Base-by-base conservation (phyloP, 2,888 invertebrate genomes). In the Fissipunctia ypsillon region DNA sequence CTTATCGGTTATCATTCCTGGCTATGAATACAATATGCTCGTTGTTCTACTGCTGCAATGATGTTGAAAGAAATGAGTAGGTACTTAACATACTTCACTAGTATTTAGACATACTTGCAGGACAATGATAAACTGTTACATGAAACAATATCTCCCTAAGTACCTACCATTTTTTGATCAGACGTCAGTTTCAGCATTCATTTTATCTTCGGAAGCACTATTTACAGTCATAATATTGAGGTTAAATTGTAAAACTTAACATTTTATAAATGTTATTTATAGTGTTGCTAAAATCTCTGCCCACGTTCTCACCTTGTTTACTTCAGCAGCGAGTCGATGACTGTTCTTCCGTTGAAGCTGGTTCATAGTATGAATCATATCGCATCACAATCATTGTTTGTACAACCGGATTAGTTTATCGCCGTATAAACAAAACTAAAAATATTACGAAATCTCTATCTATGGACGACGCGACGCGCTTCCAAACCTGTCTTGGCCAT, bases 321-420 rank as follows among this genome's bases (percentile, higher is more conserved):
- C 86, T 77, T 65, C 75, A 85, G 69, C 66, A 57, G 67, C 52
- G 57, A 76, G 80, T 25, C 80, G 88, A 89, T 90, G 89, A 91
- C 85, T 91, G 87, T 87, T 81, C 81, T 87, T 90, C 88, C 90
- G 79, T 69, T 72, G 83, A 89, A 75, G 80, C 81, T 88, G 81
- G 83, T 80, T 88, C 85, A 79, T 80, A 64, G 75, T 35, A 72
- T 91, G 91, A 91, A 84, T 90, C 88, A 89, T 86, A 83, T 86
- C 84, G 78, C 66, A 83, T 84, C 80, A 66, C 69, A 80, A 81
- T 84, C 84, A 85, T 78, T 85, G 86, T 87, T 87, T 86, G 84
- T 69, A 81, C 71, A 84, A 86, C 76, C 69, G 72, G 76, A 78
- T 75, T 78, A 74, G 54, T 76, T 82, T 83, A 87, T 88, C 85